phyloP scores from a whole-genome alignment of 2,888 invertebrate species.

The Idaea dimidiata region DNA sequence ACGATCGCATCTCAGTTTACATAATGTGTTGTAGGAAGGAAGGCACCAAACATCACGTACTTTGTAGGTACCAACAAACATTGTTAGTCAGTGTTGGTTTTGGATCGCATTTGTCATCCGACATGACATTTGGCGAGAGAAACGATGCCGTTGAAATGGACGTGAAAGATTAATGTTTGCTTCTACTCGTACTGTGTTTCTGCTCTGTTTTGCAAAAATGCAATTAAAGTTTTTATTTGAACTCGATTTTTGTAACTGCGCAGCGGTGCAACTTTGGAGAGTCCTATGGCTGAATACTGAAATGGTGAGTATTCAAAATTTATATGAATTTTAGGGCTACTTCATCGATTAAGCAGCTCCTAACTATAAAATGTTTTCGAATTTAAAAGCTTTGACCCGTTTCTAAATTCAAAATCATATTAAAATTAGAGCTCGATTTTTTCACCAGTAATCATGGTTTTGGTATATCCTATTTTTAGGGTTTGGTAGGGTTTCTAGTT shows the following conservation, averaged over 20 bases:
- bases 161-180: neutral
- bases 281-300: too few species aligned
- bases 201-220: neutral
- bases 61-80: constrained; percentile 5
- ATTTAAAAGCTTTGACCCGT: too few species aligned
- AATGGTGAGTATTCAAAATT: too few species aligned
- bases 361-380: too few species aligned
- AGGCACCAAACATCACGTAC: neutral
- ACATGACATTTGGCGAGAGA: constrained; percentile 1
- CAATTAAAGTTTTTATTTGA: neutral
- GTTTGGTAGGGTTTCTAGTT: too few species aligned
- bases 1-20: neutral
- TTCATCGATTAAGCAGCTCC: too few species aligned
- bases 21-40: neutral
- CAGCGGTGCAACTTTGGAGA: neutral
- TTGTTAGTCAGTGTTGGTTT: constrained; percentile 14
- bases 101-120: constrained; percentile 11
- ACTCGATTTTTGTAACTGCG: neutral
- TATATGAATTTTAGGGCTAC: too few species aligned
- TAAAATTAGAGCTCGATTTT: too few species aligned
- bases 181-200: neutral
- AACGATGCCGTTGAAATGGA: neutral
- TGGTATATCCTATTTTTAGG: too few species aligned
- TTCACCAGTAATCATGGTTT: too few species aligned
- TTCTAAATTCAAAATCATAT: too few species aligned